Evolutionary conservation across 2,113 vertebrate species (phyloP).

Genomic region (Oceanodroma tethys): DNA sequence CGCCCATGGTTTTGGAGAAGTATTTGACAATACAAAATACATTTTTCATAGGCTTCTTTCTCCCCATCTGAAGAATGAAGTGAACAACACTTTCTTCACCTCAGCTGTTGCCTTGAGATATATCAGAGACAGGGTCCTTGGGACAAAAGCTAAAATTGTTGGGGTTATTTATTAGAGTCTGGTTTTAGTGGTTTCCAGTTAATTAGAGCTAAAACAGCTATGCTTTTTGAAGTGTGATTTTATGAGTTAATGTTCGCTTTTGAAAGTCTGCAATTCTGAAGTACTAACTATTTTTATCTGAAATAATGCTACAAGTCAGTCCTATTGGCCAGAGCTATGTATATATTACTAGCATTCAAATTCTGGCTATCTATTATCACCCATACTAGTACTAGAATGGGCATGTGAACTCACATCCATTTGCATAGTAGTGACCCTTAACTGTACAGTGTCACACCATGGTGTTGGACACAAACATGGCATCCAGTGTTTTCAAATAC

Average conservation of each 20-base stretch:
- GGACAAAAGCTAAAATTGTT: not conserved
- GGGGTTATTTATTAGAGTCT: not conserved
- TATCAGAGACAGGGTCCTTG: not conserved
- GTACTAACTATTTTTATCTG: not conserved
- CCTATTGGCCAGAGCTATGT: not conserved
- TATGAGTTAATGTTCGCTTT: not conserved
- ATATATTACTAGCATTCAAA: not conserved
- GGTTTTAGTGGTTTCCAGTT: not conserved
- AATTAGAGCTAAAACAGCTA: not conserved
- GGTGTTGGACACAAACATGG: not conserved
- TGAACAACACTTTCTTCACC: not conserved
- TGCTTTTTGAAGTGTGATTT: not conserved
- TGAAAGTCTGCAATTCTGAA: not conserved
- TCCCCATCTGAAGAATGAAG: not conserved
- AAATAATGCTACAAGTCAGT: not conserved
- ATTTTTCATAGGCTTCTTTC: not conserved
- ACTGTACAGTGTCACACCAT: not conserved
- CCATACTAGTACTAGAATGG: not conserved
- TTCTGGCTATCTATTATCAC: not conserved
- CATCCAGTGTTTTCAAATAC: not conserved
- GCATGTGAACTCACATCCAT: not conserved
- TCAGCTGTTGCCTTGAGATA: not conserved
- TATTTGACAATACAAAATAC: not conserved
- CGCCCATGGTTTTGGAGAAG: not conserved
- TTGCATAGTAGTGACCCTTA: not conserved